Base-by-base conservation (phyloP, 1,140 invertebrate species). In the Anadara kagoshimensis region DNA sequence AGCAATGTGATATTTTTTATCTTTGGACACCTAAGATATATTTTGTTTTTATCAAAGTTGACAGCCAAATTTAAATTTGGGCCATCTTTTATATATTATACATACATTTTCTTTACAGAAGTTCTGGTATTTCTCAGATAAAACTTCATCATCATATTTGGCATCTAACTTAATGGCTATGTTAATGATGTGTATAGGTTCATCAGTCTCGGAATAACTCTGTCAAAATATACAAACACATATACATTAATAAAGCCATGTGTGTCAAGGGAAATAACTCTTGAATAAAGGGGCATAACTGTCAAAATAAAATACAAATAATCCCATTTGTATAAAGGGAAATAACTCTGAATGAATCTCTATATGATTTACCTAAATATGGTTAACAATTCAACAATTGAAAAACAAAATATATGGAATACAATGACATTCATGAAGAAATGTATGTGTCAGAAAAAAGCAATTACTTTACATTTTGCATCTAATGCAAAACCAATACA, bases 101-200 rank as follows among this genome's bases (percentile, higher is more conserved):
- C 68, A 71, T 72, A 88, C 87, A 83, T 95, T 94, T 22, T 91
- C 90, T 18, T 92, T 91, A 83, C 96, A 98, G 91, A 97, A 98
- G 59, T 92, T 92, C 14, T 93, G 93, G 88, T 97, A 97, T 47
- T 93, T 90, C 63, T 92, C 91, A 3, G 94, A 93, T 86, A 97
- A 92, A 1, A 92, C 91, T 18, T 88, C 83, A 43, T 93, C 91
- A 86, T 98, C 96, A 74, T 96, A 94, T 79, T 93, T 91, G 69
- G 94, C 94, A 0, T 56, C 26, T 26, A 44, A 59, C 56, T 94
- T 93, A 0, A 99, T 93, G 1, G 95, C 95, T 20, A 97, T 93
- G 86, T 96, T 96, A 2, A 98, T 90, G 79, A 98, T 98, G 86
- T 98, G 95, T 61, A 97, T 96, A 0, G 97, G 96, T 83, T 98